A percentile compares a stretch with the other conserved stretches of the same genome.
Evolutionary conservation across 2,888 invertebrate species (phyloP).

Genomic region (Neoascia interrupta): DNA sequence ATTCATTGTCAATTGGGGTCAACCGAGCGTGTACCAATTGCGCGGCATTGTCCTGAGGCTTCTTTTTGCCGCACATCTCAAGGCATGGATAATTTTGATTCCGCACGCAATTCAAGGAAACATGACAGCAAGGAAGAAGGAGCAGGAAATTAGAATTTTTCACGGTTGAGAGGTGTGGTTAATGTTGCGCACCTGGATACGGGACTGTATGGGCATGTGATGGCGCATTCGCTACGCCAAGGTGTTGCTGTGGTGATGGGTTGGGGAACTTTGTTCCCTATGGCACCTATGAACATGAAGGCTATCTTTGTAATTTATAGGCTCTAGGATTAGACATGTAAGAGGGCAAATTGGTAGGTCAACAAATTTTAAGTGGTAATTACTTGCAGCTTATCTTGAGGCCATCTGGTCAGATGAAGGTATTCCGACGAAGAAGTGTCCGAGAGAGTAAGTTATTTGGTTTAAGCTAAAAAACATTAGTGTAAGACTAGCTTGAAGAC

Average conservation of each 20-base stretch:
- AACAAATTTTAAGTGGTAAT: too few species aligned
- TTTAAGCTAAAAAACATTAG: too few species aligned
- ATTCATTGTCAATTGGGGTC: conserved; percentile 40
- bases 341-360: too few species aligned
- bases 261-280: too few species aligned
- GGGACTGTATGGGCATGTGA: conserved; percentile 1
- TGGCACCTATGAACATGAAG: too few species aligned
- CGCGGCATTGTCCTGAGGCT: conserved; percentile 27
- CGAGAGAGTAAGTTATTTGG: too few species aligned
- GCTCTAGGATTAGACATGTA: too few species aligned
- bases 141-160: conserved; percentile 56
- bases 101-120: neutral
- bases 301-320: too few species aligned
- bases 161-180: conserved; percentile 33
- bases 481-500: too few species aligned
- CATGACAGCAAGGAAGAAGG: neutral
- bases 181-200: conserved; percentile 26
- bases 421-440: too few species aligned
- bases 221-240: conserved; percentile 50
- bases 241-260: conserved; percentile 30
- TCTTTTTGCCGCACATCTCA: conserved; percentile 7
- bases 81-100: conserved; percentile 28
- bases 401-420: too few species aligned
- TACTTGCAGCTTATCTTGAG: too few species aligned
- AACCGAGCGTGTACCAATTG: conserved; percentile 38